A percentile compares a stretch with the other conserved stretches of the same genome.
These are phyloP conservation scores for Corythornis vintsioides DNA, from an alignment of 2,113 vertebrate species.

Conservation along the genomic window DNA sequence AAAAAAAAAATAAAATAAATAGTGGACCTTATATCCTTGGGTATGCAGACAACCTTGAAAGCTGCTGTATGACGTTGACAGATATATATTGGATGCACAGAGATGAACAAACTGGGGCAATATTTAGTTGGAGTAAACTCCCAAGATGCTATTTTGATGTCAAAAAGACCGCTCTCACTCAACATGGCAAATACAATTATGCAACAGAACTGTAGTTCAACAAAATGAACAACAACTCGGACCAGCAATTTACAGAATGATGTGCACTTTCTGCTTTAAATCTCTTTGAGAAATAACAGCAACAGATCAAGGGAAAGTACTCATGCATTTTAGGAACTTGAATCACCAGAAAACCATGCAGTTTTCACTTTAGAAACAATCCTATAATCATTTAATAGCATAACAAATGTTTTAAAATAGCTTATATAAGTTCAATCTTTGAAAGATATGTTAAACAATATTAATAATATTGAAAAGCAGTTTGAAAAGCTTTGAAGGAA, in stretches of 20 bases:
- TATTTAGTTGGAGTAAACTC: not conserved
- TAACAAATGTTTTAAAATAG: not conserved
- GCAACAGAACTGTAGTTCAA: not conserved
- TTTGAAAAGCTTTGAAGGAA: not conserved
- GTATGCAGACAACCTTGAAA: slow-evolving; percentile 13
- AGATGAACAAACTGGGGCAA: not conserved
- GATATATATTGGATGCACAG: not conserved
- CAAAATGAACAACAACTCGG: slow-evolving; percentile 38
- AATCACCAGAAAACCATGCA: not conserved
- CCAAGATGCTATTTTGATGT: not conserved
- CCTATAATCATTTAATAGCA: not conserved
- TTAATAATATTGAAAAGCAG: not conserved
- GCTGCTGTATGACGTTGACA: not conserved
- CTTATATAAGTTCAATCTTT: not conserved
- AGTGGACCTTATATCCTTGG: not conserved
- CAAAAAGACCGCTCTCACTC: slow-evolving; percentile 4
- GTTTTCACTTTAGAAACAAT: not conserved
- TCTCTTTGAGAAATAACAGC: not conserved
- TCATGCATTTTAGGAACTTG: not conserved
- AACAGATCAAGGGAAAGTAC: not conserved
- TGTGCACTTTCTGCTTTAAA: not conserved
- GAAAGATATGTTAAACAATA: not conserved
- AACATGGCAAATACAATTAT: slow-evolving; percentile 29
- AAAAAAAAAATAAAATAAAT: no score
- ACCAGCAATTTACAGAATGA: not conserved